Percentiles rank a stretch among this genome's conserved stretches.
phyloP scores from a whole-genome alignment of 2,888 invertebrate genomes.

The Desoria tigrina region DNA sequence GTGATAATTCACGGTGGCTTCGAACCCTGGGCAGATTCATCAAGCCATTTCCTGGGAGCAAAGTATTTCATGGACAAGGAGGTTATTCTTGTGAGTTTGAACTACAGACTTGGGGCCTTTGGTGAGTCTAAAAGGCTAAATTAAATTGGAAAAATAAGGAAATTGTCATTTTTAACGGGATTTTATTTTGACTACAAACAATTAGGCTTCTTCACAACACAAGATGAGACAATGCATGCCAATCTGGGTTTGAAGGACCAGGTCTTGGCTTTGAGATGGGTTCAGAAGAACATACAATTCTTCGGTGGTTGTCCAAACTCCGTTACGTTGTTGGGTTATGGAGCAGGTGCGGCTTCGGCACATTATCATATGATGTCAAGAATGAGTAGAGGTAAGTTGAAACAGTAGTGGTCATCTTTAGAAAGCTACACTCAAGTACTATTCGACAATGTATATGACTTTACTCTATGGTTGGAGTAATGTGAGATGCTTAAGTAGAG shows the following conservation, averaged over 20 bases:
- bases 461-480: no score
- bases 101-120: conserved; percentile 23
- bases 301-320: conserved; percentile 28
- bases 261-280: conserved; percentile 27
- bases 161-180: neutral
- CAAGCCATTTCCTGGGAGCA: conserved; percentile 22
- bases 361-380: conserved; percentile 27
- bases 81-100: conserved; percentile 29
- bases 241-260: conserved; percentile 36
- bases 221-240: conserved; percentile 16
- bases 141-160: no score
- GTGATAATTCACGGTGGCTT: conserved; percentile 33
- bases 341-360: conserved; percentile 30
- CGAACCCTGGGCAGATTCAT: conserved; percentile 22
- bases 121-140: neutral
- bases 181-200: neutral
- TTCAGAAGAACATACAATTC: conserved; percentile 22
- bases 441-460: no score
- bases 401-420: neutral
- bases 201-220: conserved; percentile 24
- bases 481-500: no score
- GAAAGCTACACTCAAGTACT: no score
- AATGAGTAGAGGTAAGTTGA: conserved; percentile 26
- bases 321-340: conserved; percentile 27
- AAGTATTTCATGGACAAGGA: conserved; percentile 32